These are phyloP conservation scores for Flexamia atlantica DNA, from an alignment of 2,888 invertebrate species.

Conservation along the genomic window DNA sequence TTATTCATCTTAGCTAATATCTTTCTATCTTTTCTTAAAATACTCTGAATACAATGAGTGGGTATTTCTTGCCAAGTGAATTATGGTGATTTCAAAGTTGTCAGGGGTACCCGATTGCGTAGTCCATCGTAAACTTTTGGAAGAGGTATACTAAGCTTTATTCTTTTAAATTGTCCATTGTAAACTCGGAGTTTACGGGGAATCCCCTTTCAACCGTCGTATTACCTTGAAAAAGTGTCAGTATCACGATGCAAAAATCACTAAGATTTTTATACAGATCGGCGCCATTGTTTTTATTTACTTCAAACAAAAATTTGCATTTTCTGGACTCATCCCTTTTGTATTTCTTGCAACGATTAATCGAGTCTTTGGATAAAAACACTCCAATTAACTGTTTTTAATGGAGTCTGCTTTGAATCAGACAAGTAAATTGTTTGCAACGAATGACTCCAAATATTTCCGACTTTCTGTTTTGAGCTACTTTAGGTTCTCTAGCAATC, in stretches of 20 bases:
- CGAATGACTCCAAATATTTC: background rate
- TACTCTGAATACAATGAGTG: constrained; percentile 8
- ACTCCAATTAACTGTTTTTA: background rate
- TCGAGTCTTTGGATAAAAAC: background rate
- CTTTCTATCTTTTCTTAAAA: constrained; percentile 5
- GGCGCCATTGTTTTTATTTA: background rate
- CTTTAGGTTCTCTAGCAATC: background rate
- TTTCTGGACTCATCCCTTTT: background rate
- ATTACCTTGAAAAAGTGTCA: constrained; percentile 23
- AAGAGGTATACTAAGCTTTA: constrained; percentile 7
- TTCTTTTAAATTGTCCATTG: constrained; percentile 41
- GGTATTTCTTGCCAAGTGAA: constrained; percentile 40
- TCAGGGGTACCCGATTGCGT: background rate
- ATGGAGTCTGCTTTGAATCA: background rate
- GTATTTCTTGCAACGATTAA: too few relatives aligned
- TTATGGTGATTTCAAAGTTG: constrained; percentile 7
- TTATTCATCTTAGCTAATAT: constrained; percentile 4
- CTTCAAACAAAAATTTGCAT: background rate
- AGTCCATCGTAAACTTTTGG: background rate
- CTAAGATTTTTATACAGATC: background rate
- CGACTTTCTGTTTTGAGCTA: background rate
- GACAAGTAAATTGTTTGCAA: background rate
- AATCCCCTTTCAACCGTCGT: constrained; percentile 42
- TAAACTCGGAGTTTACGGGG: constrained; percentile 45
- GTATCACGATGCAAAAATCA: background rate